A percentile compares a stretch with the other conserved stretches of the same genome.
Evolutionary conservation across 2,113 vertebrate species (phyloP).

Genomic region (human): GRCh38 chr7:113202501-113203000

Average conservation of each 20-base stretch:
- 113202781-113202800: background rate
- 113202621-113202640: background rate
- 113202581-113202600: background rate
- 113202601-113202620: background rate
- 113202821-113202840: background rate
- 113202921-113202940: background rate
- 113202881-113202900: background rate
- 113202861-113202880: slow-evolving; percentile 12
- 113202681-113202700: background rate
- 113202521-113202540: background rate
- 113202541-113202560: background rate
- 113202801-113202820: background rate
- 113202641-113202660: background rate
- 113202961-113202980: background rate
- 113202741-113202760: background rate
- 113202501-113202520: background rate
- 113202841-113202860: background rate
- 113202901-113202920: background rate
- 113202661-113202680: background rate
- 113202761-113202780: background rate
- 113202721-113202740: background rate
- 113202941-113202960: background rate
- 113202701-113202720: background rate
- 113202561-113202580: background rate
- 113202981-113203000: background rate